Conservation (phyloP, 64 coral and sea anemone genomes). For the Platygyra sinensis region DNA sequence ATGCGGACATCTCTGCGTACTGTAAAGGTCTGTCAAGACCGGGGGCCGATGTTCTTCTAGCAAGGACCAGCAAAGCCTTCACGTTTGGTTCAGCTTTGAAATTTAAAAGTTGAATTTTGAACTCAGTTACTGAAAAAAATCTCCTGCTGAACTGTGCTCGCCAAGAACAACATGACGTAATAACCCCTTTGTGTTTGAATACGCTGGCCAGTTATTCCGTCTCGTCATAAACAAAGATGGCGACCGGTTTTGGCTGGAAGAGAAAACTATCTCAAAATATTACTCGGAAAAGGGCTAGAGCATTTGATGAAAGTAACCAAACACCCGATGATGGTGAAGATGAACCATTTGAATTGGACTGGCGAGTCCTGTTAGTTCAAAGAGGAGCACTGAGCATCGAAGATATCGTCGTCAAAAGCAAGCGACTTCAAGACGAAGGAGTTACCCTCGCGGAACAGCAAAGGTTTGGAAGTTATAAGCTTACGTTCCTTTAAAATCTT, state of each 20-base stretch:
- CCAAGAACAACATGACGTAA: too few species aligned
- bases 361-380: slow-evolving; percentile 44
- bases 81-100: not conserved
- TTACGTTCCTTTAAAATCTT: not conserved
- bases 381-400: slow-evolving; percentile 40
- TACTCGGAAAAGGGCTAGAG: slow-evolving; percentile 60
- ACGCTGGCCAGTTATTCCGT: slow-evolving; percentile 27
- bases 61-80: not conserved
- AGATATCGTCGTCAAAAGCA: slow-evolving; percentile 48
- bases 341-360: slow-evolving; percentile 59
- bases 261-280: slow-evolving; percentile 56
- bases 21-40: too few species aligned
- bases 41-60: too few species aligned
- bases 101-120: not conserved
- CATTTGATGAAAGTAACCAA: slow-evolving; percentile 71
- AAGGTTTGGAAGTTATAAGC: slow-evolving; percentile 32
- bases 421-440: slow-evolving; percentile 71
- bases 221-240: slow-evolving; percentile 74
- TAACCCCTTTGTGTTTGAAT: not conserved
- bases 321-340: not conserved
- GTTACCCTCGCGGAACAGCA: slow-evolving; percentile 68
- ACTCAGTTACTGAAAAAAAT: too few species aligned
- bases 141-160: too few species aligned
- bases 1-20: too few species aligned
- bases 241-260: slow-evolving; percentile 78